Base-by-base conservation (phyloP, 2,888 invertebrate species). In the Apamea crenata region DNA sequence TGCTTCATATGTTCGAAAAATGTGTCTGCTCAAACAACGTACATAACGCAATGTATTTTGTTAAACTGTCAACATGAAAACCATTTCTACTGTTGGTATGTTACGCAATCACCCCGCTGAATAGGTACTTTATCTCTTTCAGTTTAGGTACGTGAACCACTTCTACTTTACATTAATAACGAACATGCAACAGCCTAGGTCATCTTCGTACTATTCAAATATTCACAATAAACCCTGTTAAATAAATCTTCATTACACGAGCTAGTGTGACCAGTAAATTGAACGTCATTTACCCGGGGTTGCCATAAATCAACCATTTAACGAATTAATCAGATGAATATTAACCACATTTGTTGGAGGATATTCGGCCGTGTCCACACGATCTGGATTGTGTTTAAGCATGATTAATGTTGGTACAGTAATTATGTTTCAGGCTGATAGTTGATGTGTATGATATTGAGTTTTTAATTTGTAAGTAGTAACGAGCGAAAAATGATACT, bases 261-360 rank as follows among this genome's bases (percentile, higher is more conserved):
- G 77, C 66, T 82, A 83, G 82, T 80, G 86, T 83, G 75, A 80
- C 81, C 83, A 87, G 77, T 82, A 88, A 89, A 89, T 83, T 88
- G 83, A 82, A 80, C 82, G 84, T 83, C 84, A 86, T 81, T 84
- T 87, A 82, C 82, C 78, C 80, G 66, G 67, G 56, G 36, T 68
- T 74, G 67, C 83, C 84, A 83, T 89, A 90, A 90, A 90, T 90
- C 88, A 88, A 83, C 82, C 76, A 86, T 89, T 90, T 85, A 90
- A 86, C 90, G 87, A 90, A 90, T 90, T 90, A 89, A 86, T 89
- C 86, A 89, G 82, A 83, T 86, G 90, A 87, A 89, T 88, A 90
- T 90, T 90, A 90, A 88, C 89, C 86, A 81, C 85, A 84, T 83
- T 89, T 87, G 89, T 71, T 80, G 81, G 77, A 65, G 71, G 47